Evolutionary conservation across 2,888 invertebrate species (phyloP).

Genomic region (Coenonympha glycerion): DNA sequence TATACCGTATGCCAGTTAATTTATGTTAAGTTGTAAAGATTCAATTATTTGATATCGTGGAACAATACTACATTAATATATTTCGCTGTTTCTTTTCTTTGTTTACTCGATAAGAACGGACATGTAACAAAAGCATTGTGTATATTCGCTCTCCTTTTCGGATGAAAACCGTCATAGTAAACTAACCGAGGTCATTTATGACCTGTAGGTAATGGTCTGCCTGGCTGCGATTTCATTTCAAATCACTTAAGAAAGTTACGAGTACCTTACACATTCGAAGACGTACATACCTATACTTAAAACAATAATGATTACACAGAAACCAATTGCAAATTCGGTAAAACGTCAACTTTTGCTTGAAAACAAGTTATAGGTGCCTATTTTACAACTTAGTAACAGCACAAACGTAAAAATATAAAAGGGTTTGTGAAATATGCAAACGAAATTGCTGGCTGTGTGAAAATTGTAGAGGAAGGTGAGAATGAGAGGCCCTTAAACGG

Average conservation of each 20-base stretch:
- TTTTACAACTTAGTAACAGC: no score
- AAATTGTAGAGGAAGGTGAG: conserved; percentile 54
- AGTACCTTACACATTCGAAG: not conserved
- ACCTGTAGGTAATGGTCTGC: conserved; percentile 24
- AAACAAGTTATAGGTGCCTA: no score
- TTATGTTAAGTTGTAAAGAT: conserved; percentile 59
- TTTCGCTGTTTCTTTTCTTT: conserved; percentile 52
- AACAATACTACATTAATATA: conserved; percentile 57
- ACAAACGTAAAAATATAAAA: not conserved
- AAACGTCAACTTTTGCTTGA: no score
- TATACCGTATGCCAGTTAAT: no score
- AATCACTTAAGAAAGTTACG: not conserved
- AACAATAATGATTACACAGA: no score
- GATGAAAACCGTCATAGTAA: conserved; percentile 11
- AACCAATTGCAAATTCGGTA: no score
- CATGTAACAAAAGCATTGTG: conserved; percentile 51
- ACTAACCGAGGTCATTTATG: conserved; percentile 31
- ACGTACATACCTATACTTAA: no score
- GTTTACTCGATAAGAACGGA: conserved; percentile 47
- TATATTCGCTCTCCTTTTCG: conserved; percentile 45
- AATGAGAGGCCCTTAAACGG: conserved; percentile 57
- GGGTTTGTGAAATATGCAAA: not conserved
- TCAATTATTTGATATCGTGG: conserved; percentile 62
- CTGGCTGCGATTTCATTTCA: conserved; percentile 9
- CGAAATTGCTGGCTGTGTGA: conserved; percentile 6